These are phyloP conservation scores for Osmerus eperlanus DNA, from an alignment of 2,113 vertebrate species.

Conservation along the genomic window DNA sequence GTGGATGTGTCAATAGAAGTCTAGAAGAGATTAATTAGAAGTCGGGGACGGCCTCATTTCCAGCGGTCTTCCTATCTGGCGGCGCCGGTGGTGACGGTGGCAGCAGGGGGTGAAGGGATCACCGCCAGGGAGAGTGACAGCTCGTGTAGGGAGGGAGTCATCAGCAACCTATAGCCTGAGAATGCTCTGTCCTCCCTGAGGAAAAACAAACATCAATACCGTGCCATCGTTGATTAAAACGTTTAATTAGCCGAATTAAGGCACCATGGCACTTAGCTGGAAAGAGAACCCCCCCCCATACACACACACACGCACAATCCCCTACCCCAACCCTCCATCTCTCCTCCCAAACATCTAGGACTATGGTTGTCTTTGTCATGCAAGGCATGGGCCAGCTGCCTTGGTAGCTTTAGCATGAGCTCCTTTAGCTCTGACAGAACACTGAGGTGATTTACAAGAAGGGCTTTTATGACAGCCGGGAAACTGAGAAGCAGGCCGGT, in stretches of 20 bases:
- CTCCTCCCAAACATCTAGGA: background rate
- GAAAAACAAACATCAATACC: slow-evolving; percentile 44
- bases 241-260: slow-evolving; percentile 58
- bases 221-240: slow-evolving; percentile 53
- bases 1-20: slow-evolving; percentile 69
- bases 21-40: slow-evolving; percentile 69
- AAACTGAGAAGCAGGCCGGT: slow-evolving; percentile 43
- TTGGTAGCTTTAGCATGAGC: background rate
- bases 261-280: slow-evolving; percentile 15
- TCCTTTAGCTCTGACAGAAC: background rate
- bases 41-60: slow-evolving; percentile 59
- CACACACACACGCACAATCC: background rate
- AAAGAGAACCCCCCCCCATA: background rate
- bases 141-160: slow-evolving; percentile 51
- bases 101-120: slow-evolving; percentile 52
- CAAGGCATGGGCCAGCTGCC: background rate
- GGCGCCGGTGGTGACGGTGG: background rate
- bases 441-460: background rate
- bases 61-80: slow-evolving; percentile 30
- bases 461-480: slow-evolving; percentile 28
- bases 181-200: slow-evolving; percentile 10
- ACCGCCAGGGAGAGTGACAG: slow-evolving; percentile 60
- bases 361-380: slow-evolving; percentile 11
- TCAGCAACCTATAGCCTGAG: slow-evolving; percentile 47
- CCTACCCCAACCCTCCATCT: background rate